Conservation (phyloP, 2,797 vertebrate genomes). For the Anableps anableps region DNA sequence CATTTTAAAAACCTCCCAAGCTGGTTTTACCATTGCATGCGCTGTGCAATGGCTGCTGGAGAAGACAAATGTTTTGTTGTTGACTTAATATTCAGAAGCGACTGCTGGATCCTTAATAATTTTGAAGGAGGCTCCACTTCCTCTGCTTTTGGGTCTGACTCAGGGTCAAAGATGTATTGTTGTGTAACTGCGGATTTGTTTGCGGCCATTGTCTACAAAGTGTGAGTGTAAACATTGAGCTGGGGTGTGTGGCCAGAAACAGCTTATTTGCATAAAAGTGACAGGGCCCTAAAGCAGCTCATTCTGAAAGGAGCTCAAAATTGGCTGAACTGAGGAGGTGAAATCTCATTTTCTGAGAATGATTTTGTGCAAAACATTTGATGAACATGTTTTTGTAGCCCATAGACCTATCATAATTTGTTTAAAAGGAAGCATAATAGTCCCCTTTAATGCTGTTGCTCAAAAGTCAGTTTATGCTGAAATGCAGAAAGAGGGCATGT, state of each 20-base stretch:
- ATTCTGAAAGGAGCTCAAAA: not conserved
- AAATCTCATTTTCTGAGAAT: not conserved
- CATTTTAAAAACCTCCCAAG: not conserved
- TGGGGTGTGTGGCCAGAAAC: not conserved
- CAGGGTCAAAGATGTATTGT: not conserved
- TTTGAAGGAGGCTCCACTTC: not conserved
- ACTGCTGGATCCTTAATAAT: not conserved
- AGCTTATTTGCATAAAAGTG: slow-evolving; percentile 1
- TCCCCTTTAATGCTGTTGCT: not conserved
- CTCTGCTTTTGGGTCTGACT: too few species aligned
- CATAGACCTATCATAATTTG: not conserved
- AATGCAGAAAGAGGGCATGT: not conserved
- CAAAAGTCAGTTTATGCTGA: not conserved
- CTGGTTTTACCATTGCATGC: not conserved
- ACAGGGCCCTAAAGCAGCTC: not conserved
- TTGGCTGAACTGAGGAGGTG: too few species aligned
- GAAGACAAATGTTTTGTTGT: not conserved
- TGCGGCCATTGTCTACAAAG: not conserved
- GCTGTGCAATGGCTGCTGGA: not conserved
- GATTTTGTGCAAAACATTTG: too few species aligned
- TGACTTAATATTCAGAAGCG: not conserved
- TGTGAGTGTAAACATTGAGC: not conserved
- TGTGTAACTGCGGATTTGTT: not conserved
- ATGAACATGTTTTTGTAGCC: not conserved
- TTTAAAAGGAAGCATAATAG: not conserved